Evolutionary conservation across 2,113 vertebrate species (phyloP), one percentile per base, ranked within the genome.

Genomic region (Rallus limicola): DNA sequence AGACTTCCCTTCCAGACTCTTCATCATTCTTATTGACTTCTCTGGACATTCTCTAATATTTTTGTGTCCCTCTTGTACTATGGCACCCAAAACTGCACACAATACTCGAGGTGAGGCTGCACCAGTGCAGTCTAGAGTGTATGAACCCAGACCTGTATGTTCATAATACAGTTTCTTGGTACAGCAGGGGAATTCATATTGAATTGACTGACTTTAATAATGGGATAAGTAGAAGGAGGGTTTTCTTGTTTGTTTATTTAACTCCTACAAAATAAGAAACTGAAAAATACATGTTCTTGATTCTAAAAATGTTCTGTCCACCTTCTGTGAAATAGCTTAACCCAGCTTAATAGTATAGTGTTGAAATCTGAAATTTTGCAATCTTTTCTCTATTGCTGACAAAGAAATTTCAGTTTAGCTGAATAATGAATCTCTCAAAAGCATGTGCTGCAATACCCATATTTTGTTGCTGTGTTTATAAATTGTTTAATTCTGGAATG

Each of bases 291-390:
- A 28, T 53, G 26, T 33, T 79, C n/a, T 42, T 33, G n/a, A 62
- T 76, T 76, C 50, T 72, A 76, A 87, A 89, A 75, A 72, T 29
- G 3, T 46, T 92, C 18, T 36, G 91, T 60, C 16, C 6, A 9
- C 44, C 36, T 63, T 82, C 78, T 62, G 52, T 59, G 36, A 72
- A 91, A 72, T 3, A 72, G 36, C 26, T 53, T 53, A 82, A 28
- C 29, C 60, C 28, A 91, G 36, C 17, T 81, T 64, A 78, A 88
- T 17, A 88, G 36, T 20, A 36, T 7, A 58, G 72, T 89, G 62
- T 63, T 74, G 86, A 87, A 96, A 95, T 62, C 40, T 55, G 63
- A 93, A 91, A 87, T 94, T 85, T 53, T 76, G 83, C 81, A 87
- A 91, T 82, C 31, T 63, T 7, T 89, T 76, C 62, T 64, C 52